Evolutionary conservation across 2,888 invertebrate genomes (phyloP).

Genomic region (Carabus problematicus): DNA sequence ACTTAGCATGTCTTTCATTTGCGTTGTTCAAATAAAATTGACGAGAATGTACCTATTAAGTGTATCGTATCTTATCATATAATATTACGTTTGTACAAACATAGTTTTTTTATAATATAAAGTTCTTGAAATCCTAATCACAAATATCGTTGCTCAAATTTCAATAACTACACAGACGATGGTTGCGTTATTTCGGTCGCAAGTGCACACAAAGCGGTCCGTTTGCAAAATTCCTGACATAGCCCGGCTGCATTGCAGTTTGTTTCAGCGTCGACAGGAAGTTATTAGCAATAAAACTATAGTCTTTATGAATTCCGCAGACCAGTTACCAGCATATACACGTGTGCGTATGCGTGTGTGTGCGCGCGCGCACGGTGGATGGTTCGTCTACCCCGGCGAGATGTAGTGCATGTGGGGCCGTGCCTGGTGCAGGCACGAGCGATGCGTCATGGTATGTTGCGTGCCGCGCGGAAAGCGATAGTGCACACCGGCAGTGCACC

Average conservation of each 20-base stretch:
- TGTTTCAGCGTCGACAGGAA: conserved; percentile 1
- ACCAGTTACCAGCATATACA: not conserved
- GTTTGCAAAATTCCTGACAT: not conserved
- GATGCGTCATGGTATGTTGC: conserved; percentile 7
- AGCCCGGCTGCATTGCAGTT: not conserved
- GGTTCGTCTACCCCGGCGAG: conserved; percentile 9
- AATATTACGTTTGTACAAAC: too few relatives aligned
- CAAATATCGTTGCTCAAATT: too few relatives aligned
- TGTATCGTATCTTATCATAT: too few relatives aligned
- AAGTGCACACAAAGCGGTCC: not conserved
- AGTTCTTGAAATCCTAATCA: too few relatives aligned
- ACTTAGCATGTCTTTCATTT: too few relatives aligned
- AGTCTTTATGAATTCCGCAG: not conserved
- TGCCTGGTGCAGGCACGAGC: not conserved
- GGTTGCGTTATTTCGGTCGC: too few relatives aligned
- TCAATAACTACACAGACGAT: too few relatives aligned
- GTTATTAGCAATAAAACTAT: conserved; percentile 1
- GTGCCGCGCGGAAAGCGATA: conserved; percentile 9
- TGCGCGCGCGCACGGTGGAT: too few relatives aligned
- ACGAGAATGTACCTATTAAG: too few relatives aligned
- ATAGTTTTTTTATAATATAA: too few relatives aligned
- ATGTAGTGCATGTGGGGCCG: not conserved
- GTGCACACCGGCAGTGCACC: conserved; percentile 5
- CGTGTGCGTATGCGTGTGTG: not conserved
- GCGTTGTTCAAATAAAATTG: too few relatives aligned